phyloP scores from a whole-genome alignment of 1,140 invertebrate genomes.

The Pogonognathellus flavescens region DNA sequence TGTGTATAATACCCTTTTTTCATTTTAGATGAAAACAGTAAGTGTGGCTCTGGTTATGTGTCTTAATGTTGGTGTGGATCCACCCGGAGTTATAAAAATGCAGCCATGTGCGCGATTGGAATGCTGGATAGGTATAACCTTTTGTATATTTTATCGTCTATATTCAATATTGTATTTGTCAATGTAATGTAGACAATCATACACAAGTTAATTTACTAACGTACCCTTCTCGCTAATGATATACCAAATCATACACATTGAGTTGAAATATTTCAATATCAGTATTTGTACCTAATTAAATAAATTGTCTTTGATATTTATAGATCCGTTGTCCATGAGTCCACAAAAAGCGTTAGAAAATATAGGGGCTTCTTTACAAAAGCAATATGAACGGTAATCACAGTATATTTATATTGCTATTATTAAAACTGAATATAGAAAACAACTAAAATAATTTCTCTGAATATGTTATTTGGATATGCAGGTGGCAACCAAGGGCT shows the following conservation, averaged over 20 bases:
- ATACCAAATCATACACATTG: too few species aligned
- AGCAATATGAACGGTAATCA: conserved; percentile 87
- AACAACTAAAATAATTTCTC: neutral
- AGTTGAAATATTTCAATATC: neutral
- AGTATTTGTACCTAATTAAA: neutral
- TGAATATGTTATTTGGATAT: neutral
- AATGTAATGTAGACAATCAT: too few species aligned
- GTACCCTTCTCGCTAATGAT: too few species aligned
- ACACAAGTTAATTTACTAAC: too few species aligned
- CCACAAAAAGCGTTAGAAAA: conserved; percentile 94
- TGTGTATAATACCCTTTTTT: too few species aligned
- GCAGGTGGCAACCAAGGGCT: conserved; percentile 92
- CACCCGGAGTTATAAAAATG: conserved; percentile 97
- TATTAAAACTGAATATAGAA: neutral
- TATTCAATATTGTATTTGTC: too few species aligned
- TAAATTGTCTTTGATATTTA: neutral
- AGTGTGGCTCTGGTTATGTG: conserved; percentile 98
- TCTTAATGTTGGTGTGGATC: conserved; percentile 98
- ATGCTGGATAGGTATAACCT: conserved; percentile 99
- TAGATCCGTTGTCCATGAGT: conserved; percentile 85
- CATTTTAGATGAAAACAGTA: conserved; percentile 95
- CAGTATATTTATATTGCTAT: neutral
- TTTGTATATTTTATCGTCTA: too few species aligned
- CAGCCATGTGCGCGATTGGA: conserved; percentile 95
- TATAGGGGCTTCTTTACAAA: conserved; percentile 92